Base-by-base conservation (phyloP, 2,113 vertebrate species). In the Oryzias woworae region DNA sequence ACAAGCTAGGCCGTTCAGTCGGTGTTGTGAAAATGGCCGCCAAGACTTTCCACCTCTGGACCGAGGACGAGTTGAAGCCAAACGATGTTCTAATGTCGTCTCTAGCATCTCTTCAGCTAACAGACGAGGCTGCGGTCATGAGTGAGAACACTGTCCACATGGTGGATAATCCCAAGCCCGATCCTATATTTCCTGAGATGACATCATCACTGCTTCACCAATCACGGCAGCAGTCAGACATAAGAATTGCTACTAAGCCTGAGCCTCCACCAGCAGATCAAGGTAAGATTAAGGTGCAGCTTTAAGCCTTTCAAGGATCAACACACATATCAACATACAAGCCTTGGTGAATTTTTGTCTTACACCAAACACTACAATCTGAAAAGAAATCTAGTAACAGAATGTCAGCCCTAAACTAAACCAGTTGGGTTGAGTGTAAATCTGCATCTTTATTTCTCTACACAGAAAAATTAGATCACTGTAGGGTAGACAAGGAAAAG, bases 21-120 rank as follows among this genome's bases (percentile, higher is more conserved):
- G 51, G 28, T 56, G 47, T 54, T 59, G 54, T 64, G 50, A 85
- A 86, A 85, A 89, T 89, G 86, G 77, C 81, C 28, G 73, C 83
- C 7, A 50, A 83, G 41, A 49, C 63, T 77, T 85, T 72, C 61
- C 75, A 71, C 43, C 65, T 55, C 22, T 17, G 52, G 7, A 47
- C 59, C 6, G 60, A 75, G 46, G 78, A 80, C 20, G 4, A 68
- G 57, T 59, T 73, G 41, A 69, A 63, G 44, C 57, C 60, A 47
- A 58, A 71, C 47, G 74, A 86, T 68, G 44, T 59, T 6, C 67
- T 23, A 7, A 62, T 60, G 6, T 74, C 80, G 59, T 70, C 69
- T 0, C 63, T 86, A 45, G 78, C 73, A 59, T 83, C 80, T 43
- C 83, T 88, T 55, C 73, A 83, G 73, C 79, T 84, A 53, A 77